Conservation (phyloP, 1,140 invertebrate species). For the Solenopsis invicta region DNA sequence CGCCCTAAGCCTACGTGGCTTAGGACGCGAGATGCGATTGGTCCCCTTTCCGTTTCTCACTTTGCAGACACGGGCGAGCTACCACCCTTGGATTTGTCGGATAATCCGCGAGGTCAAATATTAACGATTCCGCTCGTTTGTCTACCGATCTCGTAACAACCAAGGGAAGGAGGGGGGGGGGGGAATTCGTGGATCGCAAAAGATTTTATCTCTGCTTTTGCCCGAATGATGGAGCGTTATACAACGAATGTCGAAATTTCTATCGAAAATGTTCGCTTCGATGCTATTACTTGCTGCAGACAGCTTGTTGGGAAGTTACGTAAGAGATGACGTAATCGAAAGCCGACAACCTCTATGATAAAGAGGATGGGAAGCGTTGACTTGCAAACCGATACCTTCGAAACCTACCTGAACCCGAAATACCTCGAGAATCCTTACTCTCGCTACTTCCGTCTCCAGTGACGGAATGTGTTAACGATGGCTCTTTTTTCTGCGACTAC, state of each 20-base stretch:
- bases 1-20: slow-evolving; percentile 55
- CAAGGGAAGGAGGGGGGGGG: too few relatives aligned
- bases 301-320: not conserved
- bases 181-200: not conserved
- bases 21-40: slow-evolving; percentile 32
- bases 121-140: slow-evolving; percentile 49
- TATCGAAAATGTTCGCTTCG: not conserved
- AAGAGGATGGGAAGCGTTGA: not conserved
- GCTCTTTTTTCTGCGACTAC: not conserved
- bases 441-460: not conserved
- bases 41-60: slow-evolving; percentile 10
- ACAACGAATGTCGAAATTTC: not conserved
- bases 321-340: not conserved
- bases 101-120: slow-evolving; percentile 58
- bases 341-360: not conserved
- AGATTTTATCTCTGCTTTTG: not conserved
- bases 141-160: slow-evolving; percentile 4
- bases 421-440: not conserved
- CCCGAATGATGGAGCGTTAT: not conserved
- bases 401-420: not conserved
- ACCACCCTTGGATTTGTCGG: slow-evolving; percentile 55
- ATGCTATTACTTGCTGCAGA: not conserved
- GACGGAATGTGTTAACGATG: too few relatives aligned
- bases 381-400: not conserved
- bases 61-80: slow-evolving; percentile 35